Percentiles rank a stretch among this genome's conserved stretches.
phyloP scores from a whole-genome alignment of 2,888 invertebrate genomes.

The Volucella zonaria region DNA sequence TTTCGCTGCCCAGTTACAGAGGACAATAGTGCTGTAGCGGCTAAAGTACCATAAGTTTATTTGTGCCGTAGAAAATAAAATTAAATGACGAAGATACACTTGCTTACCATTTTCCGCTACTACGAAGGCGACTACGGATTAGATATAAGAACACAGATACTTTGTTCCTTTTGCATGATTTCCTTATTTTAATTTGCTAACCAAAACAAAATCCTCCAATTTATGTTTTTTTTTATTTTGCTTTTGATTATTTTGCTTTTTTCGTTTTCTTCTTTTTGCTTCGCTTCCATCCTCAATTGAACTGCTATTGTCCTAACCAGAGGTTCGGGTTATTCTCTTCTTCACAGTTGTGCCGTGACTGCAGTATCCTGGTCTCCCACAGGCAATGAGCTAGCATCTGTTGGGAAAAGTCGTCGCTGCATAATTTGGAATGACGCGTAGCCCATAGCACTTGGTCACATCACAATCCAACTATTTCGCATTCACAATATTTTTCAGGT shows the following conservation, averaged over 20 bases:
- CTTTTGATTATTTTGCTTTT: conserved; percentile 40
- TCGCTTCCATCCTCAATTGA: conserved; percentile 11
- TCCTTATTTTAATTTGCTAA: background rate
- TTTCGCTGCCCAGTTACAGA: too few species aligned
- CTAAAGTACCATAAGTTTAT: too few species aligned
- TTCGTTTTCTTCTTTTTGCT: conserved; percentile 56
- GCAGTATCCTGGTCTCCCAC: conserved; percentile 95
- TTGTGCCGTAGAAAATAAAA: too few species aligned
- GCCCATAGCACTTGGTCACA: conserved; percentile 69
- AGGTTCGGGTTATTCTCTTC: conserved; percentile 78
- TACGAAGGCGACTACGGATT: too few species aligned
- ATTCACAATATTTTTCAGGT: conserved; percentile 66
- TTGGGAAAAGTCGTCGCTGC: conserved; percentile 91
- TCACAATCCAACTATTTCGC: conserved; percentile 68
- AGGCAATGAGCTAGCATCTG: conserved; percentile 90
- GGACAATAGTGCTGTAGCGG: too few species aligned
- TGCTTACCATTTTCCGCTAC: too few species aligned
- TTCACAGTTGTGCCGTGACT: conserved; percentile 90
- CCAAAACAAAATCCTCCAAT: background rate
- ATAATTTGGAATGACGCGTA: conserved; percentile 90
- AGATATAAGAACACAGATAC: too few species aligned
- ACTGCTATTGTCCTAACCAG: conserved; percentile 65
- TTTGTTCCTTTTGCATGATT: background rate
- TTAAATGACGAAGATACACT: too few species aligned
- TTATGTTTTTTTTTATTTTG: conserved; percentile 34